Base-by-base conservation (phyloP, 92 coral and sea anemone species). In the Porites cylindrica region DNA sequence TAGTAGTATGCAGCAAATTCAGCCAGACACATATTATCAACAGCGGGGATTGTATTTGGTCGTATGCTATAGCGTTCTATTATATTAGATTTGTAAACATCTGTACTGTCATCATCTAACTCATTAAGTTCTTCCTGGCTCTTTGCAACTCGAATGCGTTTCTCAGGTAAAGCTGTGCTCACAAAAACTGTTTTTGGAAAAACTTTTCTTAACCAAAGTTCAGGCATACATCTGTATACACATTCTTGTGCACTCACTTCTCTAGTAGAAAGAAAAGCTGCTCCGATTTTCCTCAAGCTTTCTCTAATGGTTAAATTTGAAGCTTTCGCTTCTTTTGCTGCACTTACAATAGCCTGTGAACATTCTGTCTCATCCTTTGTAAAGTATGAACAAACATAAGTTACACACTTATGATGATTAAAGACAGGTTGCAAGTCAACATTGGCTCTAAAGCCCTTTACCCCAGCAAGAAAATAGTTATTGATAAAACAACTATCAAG, bases 191-290 rank as follows among this genome's bases (percentile, higher is more conserved):
- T 24, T 24, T 84, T 82, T 59, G 93, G 88, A 72, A 89, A 84
- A 52, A 75, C 79, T 73, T 88, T 88, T 88, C 87, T 81, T 24
- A 72, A 51, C 87, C 87, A 81, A 23, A 83, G 89, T 75, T 83
- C 88, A 80, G 90, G 88, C 26, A 24, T 24, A 56, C 88, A 89
- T 32, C 96, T n/a, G 53, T 82, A 83, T 10, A 87, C 90, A 66
- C 88, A 81, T 89, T 92, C 90, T 80, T 89, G 90, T 67, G 91
- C 81, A 77, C 93, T 92, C 16, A 87, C 93, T 43, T 87, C 94
- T 87, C 94, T 61, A 3, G 89, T 82, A 16, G 94, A 91, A 3
- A 91, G 91, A 63, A 91, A 91, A 12, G 91, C 92, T 24, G 26
- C 26, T 24, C 26, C 26, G 0, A 24, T 24, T 24, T 24, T 24